Evolutionary conservation across 2,113 vertebrate genomes (phyloP).

Genomic region (Rhabdornis inornatus): DNA sequence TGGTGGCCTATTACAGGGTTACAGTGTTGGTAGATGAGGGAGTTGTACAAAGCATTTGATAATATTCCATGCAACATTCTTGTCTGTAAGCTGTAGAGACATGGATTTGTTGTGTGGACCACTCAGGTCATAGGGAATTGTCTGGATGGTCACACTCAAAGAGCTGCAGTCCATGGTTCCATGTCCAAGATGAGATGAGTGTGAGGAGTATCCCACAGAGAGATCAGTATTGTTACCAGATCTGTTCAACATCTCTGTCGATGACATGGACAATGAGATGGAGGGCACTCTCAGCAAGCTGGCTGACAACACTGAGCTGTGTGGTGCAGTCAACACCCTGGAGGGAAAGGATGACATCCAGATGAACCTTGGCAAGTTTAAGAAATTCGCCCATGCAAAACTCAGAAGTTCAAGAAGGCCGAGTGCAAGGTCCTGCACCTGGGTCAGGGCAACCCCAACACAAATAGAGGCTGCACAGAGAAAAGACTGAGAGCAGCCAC

Average conservation of each 20-base stretch:
- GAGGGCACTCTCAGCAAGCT: no score
- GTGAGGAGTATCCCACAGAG: background rate
- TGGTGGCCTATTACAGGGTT: background rate
- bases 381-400: background rate
- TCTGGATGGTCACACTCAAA: no score
- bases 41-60: background rate
- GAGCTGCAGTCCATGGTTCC: background rate
- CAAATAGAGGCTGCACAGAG: background rate
- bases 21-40: background rate
- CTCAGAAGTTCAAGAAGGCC: background rate
- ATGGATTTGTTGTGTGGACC: background rate
- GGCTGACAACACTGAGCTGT: rapidly evolving
- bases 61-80: no score
- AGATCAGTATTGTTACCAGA: background rate
- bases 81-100: background rate
- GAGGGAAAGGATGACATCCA: background rate
- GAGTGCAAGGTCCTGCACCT: background rate
- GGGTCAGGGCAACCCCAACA: background rate
- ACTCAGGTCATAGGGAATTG: background rate
- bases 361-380: background rate
- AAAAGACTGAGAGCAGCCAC: background rate
- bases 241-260: background rate
- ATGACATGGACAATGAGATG: background rate
- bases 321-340: no score
- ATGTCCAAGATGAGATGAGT: background rate